Percentiles rank a stretch among this genome's conserved stretches.
phyloP scores from a whole-genome alignment of 2,797 vertebrate species.

The Gymnoscopelus microlampas region DNA sequence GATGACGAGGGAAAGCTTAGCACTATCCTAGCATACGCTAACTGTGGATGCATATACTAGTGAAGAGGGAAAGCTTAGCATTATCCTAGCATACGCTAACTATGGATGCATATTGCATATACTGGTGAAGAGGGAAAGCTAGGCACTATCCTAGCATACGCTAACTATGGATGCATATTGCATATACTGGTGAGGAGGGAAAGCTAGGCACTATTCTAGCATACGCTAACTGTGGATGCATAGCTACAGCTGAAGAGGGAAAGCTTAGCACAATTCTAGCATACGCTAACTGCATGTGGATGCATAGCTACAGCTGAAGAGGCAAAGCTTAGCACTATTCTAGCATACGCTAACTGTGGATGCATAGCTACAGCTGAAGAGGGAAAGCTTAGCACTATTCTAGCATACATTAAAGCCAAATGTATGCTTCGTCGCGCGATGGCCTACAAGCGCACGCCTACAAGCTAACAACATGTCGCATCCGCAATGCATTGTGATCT shows the following conservation, averaged over 20 bases:
- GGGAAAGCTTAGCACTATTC: slow-evolving; percentile 11
- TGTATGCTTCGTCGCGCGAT: slow-evolving; percentile 10
- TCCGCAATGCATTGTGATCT: no score
- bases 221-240: slow-evolving; percentile 52
- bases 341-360: slow-evolving; percentile 45
- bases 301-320: slow-evolving; percentile 15
- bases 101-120: slow-evolving; percentile 42
- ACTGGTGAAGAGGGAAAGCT: slow-evolving; percentile 22
- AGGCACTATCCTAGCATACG: slow-evolving; percentile 21
- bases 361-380: slow-evolving; percentile 43
- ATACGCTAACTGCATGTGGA: slow-evolving; percentile 13
- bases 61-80: slow-evolving; percentile 27
- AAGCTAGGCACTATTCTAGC: slow-evolving; percentile 8
- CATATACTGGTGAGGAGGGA: slow-evolving; percentile 16
- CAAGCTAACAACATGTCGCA: no score
- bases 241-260: slow-evolving; percentile 54
- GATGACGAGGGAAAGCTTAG: slow-evolving; percentile 65
- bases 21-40: slow-evolving; percentile 36
- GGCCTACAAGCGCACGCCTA: no score
- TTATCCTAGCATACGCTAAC: slow-evolving; percentile 27
- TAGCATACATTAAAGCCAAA: slow-evolving; percentile 43
- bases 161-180: slow-evolving; percentile 25
- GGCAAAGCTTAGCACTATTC: slow-evolving; percentile 16
- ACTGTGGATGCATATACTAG: slow-evolving; percentile 53
- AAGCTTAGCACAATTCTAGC: slow-evolving; percentile 45